phyloP scores from a whole-genome alignment of 2,888 invertebrate genomes.

The Flexamia atlantica region DNA sequence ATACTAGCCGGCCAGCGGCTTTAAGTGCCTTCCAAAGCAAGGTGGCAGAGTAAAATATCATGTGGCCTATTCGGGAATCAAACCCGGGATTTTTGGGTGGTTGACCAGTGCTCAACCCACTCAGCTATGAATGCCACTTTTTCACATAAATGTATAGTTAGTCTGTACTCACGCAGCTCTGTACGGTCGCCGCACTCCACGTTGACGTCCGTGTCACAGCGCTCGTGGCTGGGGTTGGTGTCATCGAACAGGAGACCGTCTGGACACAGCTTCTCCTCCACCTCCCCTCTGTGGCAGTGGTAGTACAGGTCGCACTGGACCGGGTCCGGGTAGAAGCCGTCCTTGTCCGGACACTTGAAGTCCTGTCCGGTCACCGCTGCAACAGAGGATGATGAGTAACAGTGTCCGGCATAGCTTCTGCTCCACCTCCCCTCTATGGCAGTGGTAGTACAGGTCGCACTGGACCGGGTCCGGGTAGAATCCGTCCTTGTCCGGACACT shows the following conservation, averaged over 20 bases:
- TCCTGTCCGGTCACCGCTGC: constrained; percentile 63
- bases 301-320: constrained; percentile 90
- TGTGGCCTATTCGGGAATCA: too few species aligned
- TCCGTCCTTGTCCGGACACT: constrained; percentile 86
- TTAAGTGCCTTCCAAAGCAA: too few species aligned
- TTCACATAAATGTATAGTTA: background rate
- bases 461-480: constrained; percentile 86
- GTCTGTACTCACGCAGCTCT: constrained; percentile 83
- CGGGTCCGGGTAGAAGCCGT: constrained; percentile 86
- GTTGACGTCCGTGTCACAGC: constrained; percentile 87
- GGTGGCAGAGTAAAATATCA: too few species aligned
- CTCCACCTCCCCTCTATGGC: constrained; percentile 79
- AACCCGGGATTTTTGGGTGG: too few species aligned
- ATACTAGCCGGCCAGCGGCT: too few species aligned
- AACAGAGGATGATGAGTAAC: background rate
- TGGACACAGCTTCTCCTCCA: constrained; percentile 84
- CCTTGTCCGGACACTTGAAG: constrained; percentile 84
- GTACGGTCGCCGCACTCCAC: constrained; percentile 87
- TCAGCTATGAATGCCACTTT: too few species aligned
- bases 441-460: constrained; percentile 89
- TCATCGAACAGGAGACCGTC: constrained; percentile 89
- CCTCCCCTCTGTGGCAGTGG: constrained; percentile 79
- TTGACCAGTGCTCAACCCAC: too few species aligned
- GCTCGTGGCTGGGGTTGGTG: constrained; percentile 83
- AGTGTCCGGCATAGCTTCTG: constrained; percentile 84